These are phyloP conservation scores for Cheilosia vernalis DNA, from an alignment of 2,888 invertebrate genomes.

Conservation along the genomic window DNA sequence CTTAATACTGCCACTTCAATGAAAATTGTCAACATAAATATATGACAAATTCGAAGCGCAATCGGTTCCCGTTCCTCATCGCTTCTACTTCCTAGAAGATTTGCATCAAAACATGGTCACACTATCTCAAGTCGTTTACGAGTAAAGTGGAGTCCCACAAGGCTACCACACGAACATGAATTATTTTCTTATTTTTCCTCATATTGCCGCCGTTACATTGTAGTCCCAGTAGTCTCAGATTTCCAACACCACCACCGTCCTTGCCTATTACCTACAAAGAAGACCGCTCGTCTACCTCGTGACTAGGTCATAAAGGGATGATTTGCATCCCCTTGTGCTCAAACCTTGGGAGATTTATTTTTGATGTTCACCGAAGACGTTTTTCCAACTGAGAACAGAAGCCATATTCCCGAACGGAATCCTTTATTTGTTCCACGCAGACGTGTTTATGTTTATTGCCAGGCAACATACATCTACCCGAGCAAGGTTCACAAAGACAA, in stretches of 20 bases:
- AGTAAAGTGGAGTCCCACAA: background rate
- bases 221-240: no score
- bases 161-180: background rate
- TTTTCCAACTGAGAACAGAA: constrained; percentile 18
- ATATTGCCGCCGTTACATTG: background rate
- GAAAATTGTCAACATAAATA: no score
- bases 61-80: no score
- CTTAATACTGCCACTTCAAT: no score
- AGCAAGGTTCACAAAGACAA: background rate
- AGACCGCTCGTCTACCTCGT: background rate
- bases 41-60: no score
- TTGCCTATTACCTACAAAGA: constrained; percentile 15
- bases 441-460: constrained; percentile 60
- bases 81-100: no score
- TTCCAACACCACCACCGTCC: no score
- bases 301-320: constrained; percentile 52
- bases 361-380: constrained; percentile 54
- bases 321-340: constrained; percentile 16
- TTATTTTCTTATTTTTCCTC: background rate
- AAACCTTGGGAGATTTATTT: constrained; percentile 5
- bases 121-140: no score
- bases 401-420: constrained; percentile 22
- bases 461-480: constrained; percentile 45
- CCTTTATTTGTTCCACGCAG: constrained; percentile 26
- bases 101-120: no score